A percentile compares a stretch with the other conserved stretches of the same genome.
Evolutionary conservation across 2,797 vertebrate species (phyloP).

Genomic region (Apogon hyalosoma): DNA sequence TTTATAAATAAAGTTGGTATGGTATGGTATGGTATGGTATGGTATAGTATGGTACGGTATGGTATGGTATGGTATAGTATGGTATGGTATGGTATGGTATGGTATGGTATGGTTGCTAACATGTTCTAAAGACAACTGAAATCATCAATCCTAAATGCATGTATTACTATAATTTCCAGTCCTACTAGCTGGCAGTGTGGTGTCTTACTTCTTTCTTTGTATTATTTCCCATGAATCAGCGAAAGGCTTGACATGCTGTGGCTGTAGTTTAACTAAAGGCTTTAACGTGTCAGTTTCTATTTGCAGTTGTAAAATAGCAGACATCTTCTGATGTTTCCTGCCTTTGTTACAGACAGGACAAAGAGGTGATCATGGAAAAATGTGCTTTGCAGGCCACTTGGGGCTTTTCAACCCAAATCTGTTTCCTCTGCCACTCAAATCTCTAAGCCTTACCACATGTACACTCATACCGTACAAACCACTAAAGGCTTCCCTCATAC

Average conservation of each 20-base stretch:
- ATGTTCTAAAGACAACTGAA: not conserved
- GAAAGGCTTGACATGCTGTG: not conserved
- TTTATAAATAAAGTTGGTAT: too few relatives aligned
- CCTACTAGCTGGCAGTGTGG: not conserved
- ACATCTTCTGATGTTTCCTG: slow-evolving; percentile 74
- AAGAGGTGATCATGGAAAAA: slow-evolving; percentile 72
- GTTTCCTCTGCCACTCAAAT: slow-evolving; percentile 61
- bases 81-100: too few relatives aligned
- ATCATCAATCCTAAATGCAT: not conserved
- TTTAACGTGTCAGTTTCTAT: slow-evolving; percentile 27
- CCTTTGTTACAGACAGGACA: slow-evolving; percentile 74
- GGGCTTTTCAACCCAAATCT: slow-evolving; percentile 60
- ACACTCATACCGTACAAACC: slow-evolving; percentile 54
- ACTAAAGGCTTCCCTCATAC: slow-evolving; percentile 59
- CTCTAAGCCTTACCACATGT: slow-evolving; percentile 65
- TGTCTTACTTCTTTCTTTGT: not conserved
- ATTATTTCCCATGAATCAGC: not conserved
- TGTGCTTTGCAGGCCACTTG: slow-evolving; percentile 54
- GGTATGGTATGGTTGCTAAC: too few relatives aligned
- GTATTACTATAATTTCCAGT: not conserved
- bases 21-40: too few relatives aligned
- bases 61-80: too few relatives aligned
- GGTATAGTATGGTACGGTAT: too few relatives aligned
- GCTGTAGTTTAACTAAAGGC: not conserved
- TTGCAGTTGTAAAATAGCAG: slow-evolving; percentile 49